Evolutionary conservation across 2,113 vertebrate genomes (phyloP).

Genomic region (Zapus hudsonius): DNA sequence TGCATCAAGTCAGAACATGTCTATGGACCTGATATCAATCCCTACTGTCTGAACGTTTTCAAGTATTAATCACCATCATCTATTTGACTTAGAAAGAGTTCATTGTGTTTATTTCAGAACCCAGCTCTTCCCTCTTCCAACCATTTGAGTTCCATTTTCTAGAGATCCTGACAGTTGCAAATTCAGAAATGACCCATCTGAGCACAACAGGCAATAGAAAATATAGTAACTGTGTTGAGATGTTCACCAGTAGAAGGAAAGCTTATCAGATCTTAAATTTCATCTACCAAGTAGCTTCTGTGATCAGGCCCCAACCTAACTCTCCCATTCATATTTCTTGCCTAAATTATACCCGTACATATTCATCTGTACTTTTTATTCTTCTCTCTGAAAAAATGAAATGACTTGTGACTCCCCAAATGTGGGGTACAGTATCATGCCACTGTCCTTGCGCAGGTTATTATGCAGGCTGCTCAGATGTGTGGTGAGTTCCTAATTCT

Average conservation of each 20-base stretch:
- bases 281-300: background rate
- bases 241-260: background rate
- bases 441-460: background rate
- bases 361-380: background rate
- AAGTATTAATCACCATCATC: no score
- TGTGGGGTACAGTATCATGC: background rate
- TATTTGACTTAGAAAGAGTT: no score
- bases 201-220: background rate
- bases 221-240: background rate
- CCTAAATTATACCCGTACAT: background rate
- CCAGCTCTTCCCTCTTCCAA: background rate
- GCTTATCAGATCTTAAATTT: background rate
- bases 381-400: background rate
- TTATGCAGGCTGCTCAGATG: background rate
- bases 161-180: background rate
- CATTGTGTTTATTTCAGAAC: background rate
- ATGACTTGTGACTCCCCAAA: background rate
- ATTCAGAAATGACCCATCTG: background rate
- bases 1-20: background rate
- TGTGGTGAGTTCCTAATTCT: background rate
- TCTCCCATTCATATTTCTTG: background rate
- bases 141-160: background rate
- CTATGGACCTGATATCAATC: background rate
- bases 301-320: background rate
- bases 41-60: no score